Evolutionary conservation across 2,888 invertebrate species (phyloP).

Genomic region (Tuta absoluta): DNA sequence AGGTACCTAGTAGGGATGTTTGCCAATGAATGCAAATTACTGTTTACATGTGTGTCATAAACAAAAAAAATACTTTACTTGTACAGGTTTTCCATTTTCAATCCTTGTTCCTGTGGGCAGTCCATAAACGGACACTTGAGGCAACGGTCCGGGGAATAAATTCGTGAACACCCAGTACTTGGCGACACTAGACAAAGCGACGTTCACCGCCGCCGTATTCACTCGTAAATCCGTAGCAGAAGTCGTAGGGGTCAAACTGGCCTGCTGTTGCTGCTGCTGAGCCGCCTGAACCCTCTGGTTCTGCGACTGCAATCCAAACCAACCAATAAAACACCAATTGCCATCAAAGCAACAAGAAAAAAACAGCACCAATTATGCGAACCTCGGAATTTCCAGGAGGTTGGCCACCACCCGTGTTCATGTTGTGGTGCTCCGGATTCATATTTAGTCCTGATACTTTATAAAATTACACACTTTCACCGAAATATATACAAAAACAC

Average conservation of each 20-base stretch:
- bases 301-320: conserved; percentile 62
- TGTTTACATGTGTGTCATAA: not conserved
- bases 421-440: conserved; percentile 78
- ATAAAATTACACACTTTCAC: conserved; percentile 49
- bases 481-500: conserved; percentile 65
- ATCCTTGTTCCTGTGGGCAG: conserved; percentile 82
- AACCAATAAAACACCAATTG: conserved; percentile 48
- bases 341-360: conserved; percentile 45
- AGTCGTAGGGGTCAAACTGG: conserved; percentile 74
- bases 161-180: conserved; percentile 93
- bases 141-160: conserved; percentile 88
- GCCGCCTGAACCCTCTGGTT: conserved; percentile 65
- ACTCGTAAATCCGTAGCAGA: conserved; percentile 83
- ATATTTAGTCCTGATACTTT: conserved; percentile 62
- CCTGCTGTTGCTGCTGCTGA: conserved; percentile 65
- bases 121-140: conserved; percentile 87
- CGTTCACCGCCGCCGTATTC: conserved; percentile 84
- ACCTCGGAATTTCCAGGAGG: conserved; percentile 81
- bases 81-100: conserved; percentile 83
- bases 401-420: conserved; percentile 83
- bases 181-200: conserved; percentile 88
- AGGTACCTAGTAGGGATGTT: not conserved
- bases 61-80: conserved; percentile 63
- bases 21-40: conserved; percentile 1
- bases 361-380: conserved; percentile 47